Percentiles rank a stretch among this genome's conserved stretches.
phyloP scores from a whole-genome alignment of 2,113 vertebrate species.

The Phalacrocorax aristotelis region DNA sequence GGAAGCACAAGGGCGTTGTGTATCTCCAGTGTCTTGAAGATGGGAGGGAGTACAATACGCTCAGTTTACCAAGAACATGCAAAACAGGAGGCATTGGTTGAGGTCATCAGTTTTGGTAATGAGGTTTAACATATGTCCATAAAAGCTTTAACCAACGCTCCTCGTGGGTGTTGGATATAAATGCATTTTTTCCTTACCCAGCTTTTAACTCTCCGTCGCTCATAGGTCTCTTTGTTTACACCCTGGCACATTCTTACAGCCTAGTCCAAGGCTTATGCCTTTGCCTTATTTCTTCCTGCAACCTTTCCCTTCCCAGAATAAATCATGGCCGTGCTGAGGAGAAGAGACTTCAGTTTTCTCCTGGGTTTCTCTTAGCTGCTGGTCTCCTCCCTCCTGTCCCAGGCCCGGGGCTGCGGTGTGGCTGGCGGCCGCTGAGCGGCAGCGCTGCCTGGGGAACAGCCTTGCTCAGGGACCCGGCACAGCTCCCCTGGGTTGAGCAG shows the following conservation, averaged over 20 bases:
- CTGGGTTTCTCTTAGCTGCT: not conserved
- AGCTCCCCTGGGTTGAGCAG: not conserved
- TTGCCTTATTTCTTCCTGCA: not conserved
- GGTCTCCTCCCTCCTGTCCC: fast-evolving
- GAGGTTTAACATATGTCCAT: not conserved
- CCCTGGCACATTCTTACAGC: not conserved
- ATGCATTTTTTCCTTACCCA: not conserved
- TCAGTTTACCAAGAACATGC: not conserved
- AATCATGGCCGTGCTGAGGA: not conserved
- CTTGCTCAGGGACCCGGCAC: not conserved
- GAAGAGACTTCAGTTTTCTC: not conserved
- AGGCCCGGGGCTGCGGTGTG: not conserved
- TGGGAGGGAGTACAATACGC: not conserved
- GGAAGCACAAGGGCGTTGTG: not conserved
- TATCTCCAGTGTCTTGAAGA: not conserved
- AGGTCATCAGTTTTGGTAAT: not conserved
- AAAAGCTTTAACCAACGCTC: not conserved
- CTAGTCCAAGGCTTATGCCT: not conserved
- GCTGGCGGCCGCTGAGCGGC: constrained; percentile 49
- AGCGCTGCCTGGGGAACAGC: constrained; percentile 51
- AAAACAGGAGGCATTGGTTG: not conserved
- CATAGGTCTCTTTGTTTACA: fast-evolving
- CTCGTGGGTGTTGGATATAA: not conserved
- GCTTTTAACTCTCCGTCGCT: not conserved
- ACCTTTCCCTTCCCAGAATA: not conserved